A percentile compares a stretch with the other conserved stretches of the same genome.
phyloP scores from a whole-genome alignment of 1,140 invertebrate genomes.

The Akabosia matsudoensis region DNA sequence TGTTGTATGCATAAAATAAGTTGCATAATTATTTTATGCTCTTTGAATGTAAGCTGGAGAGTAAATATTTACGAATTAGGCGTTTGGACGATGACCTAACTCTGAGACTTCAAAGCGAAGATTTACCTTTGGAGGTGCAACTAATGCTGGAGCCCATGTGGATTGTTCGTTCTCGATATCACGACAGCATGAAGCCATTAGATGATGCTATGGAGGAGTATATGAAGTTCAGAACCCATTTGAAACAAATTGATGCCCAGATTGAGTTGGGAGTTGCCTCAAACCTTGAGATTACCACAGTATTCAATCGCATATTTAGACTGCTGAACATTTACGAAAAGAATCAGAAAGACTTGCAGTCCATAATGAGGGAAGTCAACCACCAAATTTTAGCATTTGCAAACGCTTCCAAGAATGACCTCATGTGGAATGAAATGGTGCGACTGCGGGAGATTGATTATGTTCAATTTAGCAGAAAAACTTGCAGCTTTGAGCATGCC shows the following conservation, averaged over 20 bases:
- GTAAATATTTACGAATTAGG: not conserved
- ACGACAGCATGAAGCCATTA: not conserved
- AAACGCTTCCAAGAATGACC: not conserved
- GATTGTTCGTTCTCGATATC: not conserved
- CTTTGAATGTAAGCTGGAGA: too few species aligned
- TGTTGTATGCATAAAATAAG: not conserved
- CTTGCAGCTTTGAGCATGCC: not conserved
- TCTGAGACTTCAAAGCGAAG: not conserved
- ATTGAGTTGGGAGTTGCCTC: not conserved
- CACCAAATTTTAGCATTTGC: not conserved
- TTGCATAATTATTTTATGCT: not conserved
- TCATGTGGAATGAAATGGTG: constrained; percentile 1
- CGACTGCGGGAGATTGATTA: not conserved
- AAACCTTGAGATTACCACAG: not conserved
- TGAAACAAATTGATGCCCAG: not conserved
- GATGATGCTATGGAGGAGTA: not conserved
- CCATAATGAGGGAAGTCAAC: not conserved
- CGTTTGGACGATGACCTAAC: not conserved
- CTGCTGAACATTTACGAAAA: not conserved
- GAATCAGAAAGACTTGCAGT: not conserved
- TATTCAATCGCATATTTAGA: not conserved
- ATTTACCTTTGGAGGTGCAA: not conserved
- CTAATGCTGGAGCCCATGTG: not conserved
- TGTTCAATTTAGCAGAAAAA: not conserved
- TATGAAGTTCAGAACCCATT: not conserved